Evolutionary conservation across 2,113 vertebrate species (phyloP).

Genomic region (Labeo rohita): DNA sequence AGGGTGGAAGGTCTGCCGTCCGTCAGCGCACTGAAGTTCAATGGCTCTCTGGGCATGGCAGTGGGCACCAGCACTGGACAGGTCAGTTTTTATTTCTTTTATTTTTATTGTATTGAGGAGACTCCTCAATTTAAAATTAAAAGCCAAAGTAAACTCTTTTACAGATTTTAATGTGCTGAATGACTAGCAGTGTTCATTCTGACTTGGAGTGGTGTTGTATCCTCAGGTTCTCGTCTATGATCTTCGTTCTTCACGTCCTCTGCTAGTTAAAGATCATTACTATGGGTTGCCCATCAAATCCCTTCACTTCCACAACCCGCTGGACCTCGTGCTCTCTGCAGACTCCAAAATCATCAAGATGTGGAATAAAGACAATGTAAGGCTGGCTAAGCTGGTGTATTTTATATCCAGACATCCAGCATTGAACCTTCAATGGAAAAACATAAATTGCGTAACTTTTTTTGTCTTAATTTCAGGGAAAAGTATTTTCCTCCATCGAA

Average conservation of each 20-base stretch:
- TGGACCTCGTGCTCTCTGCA: slow-evolving; percentile 90
- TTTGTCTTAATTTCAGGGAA: slow-evolving; percentile 80
- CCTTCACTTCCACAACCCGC: slow-evolving; percentile 84
- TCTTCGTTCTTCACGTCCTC: slow-evolving; percentile 87
- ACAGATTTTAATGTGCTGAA: background rate
- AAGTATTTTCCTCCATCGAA: slow-evolving; percentile 91
- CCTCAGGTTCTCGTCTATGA: slow-evolving; percentile 92
- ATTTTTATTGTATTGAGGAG: background rate
- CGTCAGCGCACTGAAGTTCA: slow-evolving; percentile 89
- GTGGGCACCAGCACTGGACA: slow-evolving; percentile 96
- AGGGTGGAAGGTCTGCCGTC: slow-evolving; percentile 90
- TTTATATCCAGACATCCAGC: background rate
- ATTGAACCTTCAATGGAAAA: background rate
- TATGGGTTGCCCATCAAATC: slow-evolving; percentile 94
- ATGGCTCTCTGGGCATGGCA: slow-evolving; percentile 86
- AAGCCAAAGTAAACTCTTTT: background rate
- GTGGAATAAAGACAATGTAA: slow-evolving; percentile 93
- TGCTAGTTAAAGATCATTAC: slow-evolving; percentile 94
- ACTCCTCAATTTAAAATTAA: background rate
- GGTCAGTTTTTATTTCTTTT: slow-evolving; percentile 71
- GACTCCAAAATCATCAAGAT: slow-evolving; percentile 96
- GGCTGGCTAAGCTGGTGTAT: slow-evolving; percentile 47
- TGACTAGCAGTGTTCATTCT: background rate
- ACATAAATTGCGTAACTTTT: background rate
- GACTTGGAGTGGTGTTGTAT: background rate